These are phyloP conservation scores for Phylloscopus trochilus DNA, from an alignment of 2,113 vertebrate genomes.

Conservation along the genomic window DNA sequence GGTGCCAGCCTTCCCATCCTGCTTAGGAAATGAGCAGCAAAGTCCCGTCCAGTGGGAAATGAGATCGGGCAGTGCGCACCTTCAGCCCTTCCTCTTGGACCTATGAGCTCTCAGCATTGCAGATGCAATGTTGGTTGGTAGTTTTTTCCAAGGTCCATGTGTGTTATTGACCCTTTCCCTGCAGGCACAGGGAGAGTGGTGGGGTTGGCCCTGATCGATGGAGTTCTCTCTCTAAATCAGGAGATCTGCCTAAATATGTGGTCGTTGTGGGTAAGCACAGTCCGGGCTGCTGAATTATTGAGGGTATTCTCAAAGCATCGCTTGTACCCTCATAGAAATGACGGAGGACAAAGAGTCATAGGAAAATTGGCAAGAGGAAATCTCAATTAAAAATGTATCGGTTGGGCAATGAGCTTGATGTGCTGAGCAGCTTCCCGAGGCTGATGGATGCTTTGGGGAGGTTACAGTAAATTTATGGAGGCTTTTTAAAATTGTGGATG, in stretches of 20 bases:
- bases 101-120: neutral
- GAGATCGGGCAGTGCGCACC: neutral
- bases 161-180: neutral
- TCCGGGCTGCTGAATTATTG: neutral
- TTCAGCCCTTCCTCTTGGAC: neutral
- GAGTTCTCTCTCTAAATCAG: neutral
- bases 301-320: neutral
- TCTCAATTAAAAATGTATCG: neutral
- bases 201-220: neutral
- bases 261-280: neutral
- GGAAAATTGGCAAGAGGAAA: neutral
- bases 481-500: neutral
- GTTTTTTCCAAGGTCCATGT: neutral
- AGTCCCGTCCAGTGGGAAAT: neutral
- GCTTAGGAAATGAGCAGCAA: neutral
- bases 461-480: neutral
- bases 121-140: neutral
- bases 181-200: accelerated
- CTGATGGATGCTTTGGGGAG: neutral
- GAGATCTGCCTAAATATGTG: neutral
- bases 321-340: neutral
- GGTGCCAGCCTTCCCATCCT: neutral
- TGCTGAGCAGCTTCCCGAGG: neutral
- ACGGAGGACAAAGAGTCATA: neutral
- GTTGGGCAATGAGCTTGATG: neutral